A percentile compares a stretch with the other conserved stretches of the same genome.
These are phyloP conservation scores for Bovichtus diacanthus DNA, from an alignment of 2,797 vertebrate genomes.

Conservation along the genomic window DNA sequence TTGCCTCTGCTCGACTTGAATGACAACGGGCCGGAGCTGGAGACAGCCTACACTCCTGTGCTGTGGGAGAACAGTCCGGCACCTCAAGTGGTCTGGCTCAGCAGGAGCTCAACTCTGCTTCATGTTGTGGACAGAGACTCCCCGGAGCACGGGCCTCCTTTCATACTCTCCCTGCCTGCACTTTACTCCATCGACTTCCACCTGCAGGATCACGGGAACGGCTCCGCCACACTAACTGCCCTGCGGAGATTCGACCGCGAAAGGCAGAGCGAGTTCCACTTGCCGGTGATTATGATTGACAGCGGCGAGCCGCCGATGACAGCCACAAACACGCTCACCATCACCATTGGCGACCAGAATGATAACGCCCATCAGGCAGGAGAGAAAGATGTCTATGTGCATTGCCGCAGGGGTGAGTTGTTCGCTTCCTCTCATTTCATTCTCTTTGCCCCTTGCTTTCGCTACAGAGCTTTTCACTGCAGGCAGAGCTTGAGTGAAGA, in stretches of 20 bases:
- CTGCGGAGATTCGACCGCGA: constrained; percentile 90
- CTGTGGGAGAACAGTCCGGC: constrained; percentile 89
- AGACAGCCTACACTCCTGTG: constrained; percentile 85
- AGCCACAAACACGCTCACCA: constrained; percentile 85
- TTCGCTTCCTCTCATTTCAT: constrained; percentile 29
- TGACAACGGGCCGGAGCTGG: constrained; percentile 91
- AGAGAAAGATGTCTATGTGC: constrained; percentile 88
- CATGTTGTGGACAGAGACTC: constrained; percentile 86
- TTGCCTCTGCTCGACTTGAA: constrained; percentile 89
- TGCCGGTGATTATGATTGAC: constrained; percentile 89
- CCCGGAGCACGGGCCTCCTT: constrained; percentile 88
- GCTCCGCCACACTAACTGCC: constrained; percentile 89
- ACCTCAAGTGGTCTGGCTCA: constrained; percentile 87
- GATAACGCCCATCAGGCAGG: constrained; percentile 89
- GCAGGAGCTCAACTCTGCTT: constrained; percentile 87
- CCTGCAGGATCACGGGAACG: constrained; percentile 90
- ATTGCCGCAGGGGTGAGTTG: constrained; percentile 84
- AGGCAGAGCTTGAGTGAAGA: constrained; percentile 48
- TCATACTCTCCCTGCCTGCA: constrained; percentile 84
- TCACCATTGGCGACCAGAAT: constrained; percentile 90
- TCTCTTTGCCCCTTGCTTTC: constrained; percentile 36
- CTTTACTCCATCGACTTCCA: constrained; percentile 86
- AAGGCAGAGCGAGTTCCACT: constrained; percentile 84
- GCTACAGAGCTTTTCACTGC: constrained; percentile 40
- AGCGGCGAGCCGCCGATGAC: constrained; percentile 87